Evolutionary conservation across 2,113 vertebrate genomes (phyloP), one percentile per base, ranked within the genome.

Genomic region (Riparia riparia): DNA sequence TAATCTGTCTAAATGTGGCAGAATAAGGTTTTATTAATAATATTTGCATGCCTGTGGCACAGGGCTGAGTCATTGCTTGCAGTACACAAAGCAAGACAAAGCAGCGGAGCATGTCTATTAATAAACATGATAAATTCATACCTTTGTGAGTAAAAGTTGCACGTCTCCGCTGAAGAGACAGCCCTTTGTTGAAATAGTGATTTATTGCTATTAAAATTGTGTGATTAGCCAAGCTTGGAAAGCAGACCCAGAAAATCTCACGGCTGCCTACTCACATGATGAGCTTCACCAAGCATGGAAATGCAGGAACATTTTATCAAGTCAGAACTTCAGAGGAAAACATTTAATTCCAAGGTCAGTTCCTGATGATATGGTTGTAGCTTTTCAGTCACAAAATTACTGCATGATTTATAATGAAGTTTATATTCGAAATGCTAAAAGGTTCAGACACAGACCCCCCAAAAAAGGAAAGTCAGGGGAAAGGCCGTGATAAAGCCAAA

Each of bases 241-340:
- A 79, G 81, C 93, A 96, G 76, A 91, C 73, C 53, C 70, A 85
- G 95, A 93, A 94, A 95, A 96, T 92, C 90, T 83, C 83, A 95
- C 1, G 1, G 86, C 89, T 96, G 88, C 90, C 88, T 95, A 86
- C 76, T 92, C 64, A 12, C 61, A 57, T 81, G 65, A 93, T 83
- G 79, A 86, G 93, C 94, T 95, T 86, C 80, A 42, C 83, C 86
- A 86, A 72, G 91, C 86, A 72, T 5, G 13, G 90, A 85, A 96
- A 92, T 65, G 50, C 65, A 89, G 56, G 82, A 90, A 89, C 19
- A 17, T 86, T 82, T 88, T 71, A 90, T 83, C 74, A 90, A 73
- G 54, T 66, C 88, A 83, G 42, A 78, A 90, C 50, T 95, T 82
- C 5, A 10, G 56, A 66, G 39, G 74, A 88, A 94, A 90, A 44